Base-by-base conservation (phyloP, 2,888 invertebrate genomes). In the Eurytoma adleriae region DNA sequence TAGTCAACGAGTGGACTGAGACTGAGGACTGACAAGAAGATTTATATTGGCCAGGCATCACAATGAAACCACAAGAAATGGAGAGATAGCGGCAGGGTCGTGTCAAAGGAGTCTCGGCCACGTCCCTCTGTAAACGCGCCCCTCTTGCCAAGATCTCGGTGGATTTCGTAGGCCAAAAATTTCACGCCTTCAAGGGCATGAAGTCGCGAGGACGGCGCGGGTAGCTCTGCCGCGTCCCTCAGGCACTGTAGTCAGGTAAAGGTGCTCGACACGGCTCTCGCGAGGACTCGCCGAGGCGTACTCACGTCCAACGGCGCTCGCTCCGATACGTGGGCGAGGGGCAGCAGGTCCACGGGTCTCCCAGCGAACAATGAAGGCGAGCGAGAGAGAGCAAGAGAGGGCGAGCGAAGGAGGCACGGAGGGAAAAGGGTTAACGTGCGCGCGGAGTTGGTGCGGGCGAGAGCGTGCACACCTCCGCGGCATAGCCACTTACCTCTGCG, bases 361-460 rank as follows among this genome's bases (percentile, higher is more conserved):
- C 24, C 12, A 7, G 30, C 18, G 50, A 50, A 54, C 18, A 18
- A 40, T 40, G 66, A 56, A 56, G n/a, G 50, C 20, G n/a, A 54
- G 72, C 54, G 59, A 4, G 16, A 48, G 57, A 74, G 66, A 73
- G 40, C n/a, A 27, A 50, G 12, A 75, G 50, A 30, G 27, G 59
- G 20, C 3, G 30, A 10, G 40, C 40, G 10, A 40, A 70, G 57
- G 10, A 13, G 24, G n/a, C 27, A 18, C 20, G 18, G 64, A 66
- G n/a, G 27, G 18, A 56, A 40, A 40, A 40, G 57, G 56, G 18
- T 20, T 20, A 50, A 50, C 50, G 50, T 50, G 67, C 14, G 67
- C 5, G 67, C 10, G 10, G 7, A 10, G 1, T 2, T 40, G 40
- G 40, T 7, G 4, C 7, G 40, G 10, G 40, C 0, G 40, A 1